Evolutionary conservation across 2,888 invertebrate species (phyloP).

Genomic region (Leucophenga maculata): DNA sequence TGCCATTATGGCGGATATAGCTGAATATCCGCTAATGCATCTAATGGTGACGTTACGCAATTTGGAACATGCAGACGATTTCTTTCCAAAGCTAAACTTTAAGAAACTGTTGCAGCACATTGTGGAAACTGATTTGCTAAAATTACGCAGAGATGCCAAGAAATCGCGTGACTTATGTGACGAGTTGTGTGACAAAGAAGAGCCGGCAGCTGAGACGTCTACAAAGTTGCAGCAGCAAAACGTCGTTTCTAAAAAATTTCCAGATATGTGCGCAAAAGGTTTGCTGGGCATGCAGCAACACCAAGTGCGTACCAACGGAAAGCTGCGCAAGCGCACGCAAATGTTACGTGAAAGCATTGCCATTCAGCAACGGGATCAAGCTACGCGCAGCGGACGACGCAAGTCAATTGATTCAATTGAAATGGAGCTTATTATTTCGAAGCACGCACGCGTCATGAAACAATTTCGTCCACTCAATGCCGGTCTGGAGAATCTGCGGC

Average conservation of each 20-base stretch:
- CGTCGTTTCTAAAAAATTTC: too few species aligned
- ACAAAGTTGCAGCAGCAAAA: background rate
- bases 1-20: slow-evolving; percentile 78
- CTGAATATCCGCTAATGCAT: slow-evolving; percentile 82
- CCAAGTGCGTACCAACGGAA: slow-evolving; percentile 73
- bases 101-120: slow-evolving; percentile 75
- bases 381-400: slow-evolving; percentile 52
- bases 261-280: slow-evolving; percentile 46
- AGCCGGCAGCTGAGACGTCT: slow-evolving; percentile 16
- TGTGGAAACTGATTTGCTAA: slow-evolving; percentile 74
- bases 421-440: slow-evolving; percentile 60
- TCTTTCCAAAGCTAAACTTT: slow-evolving; percentile 79
- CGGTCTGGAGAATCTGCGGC: slow-evolving; percentile 75
- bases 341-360: slow-evolving; percentile 49
- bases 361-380: slow-evolving; percentile 51
- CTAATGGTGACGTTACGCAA: slow-evolving; percentile 80
- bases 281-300: slow-evolving; percentile 74
- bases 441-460: slow-evolving; percentile 47
- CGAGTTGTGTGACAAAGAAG: slow-evolving; percentile 27
- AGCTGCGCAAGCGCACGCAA: slow-evolving; percentile 74
- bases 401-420: slow-evolving; percentile 74
- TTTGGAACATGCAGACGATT: slow-evolving; percentile 77
- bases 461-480: slow-evolving; percentile 38
- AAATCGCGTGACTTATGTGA: background rate
- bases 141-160: slow-evolving; percentile 49